Evolutionary conservation across 2,113 vertebrate genomes (phyloP), one percentile per base, ranked within the genome.

Genomic region (Brienomyrus longianalis): DNA sequence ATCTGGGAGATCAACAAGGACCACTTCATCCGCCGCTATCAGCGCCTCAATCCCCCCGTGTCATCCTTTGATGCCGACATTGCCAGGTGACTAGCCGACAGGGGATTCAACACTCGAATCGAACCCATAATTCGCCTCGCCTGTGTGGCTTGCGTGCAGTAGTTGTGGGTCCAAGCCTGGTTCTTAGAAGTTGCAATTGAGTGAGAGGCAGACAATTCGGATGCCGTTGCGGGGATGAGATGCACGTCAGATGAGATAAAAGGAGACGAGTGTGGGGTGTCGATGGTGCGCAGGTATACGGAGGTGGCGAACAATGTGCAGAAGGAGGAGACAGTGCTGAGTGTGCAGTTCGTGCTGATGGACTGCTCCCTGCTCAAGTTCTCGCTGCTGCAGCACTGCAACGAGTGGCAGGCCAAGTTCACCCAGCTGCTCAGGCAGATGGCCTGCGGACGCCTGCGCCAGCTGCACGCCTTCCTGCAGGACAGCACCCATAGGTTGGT

Each of bases 1-100:
- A 98, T 98, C 93, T 98, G 97, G 97, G 96, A 97, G 90, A 96
- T 96, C 70, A 97, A 97, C 93, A 98, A 98, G 90, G 97, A 97
- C 88, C 93, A 94, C 51, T 95, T 97, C 21, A 97, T 98, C 59
- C 94, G 94, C 45, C 95, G 96, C 80, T 98, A 98, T 90, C 94
- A 96, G 92, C 96, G 93, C 17, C 95, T 96, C 90, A 97, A 97
- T 91, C 95, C 95, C 0, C 94, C 97, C 0, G 97, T 97, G 45
- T 96, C 97, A 1, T 95, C 96, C 9, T 97, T 98, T 50, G 97
- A 97, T 56, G 95, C 96, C 0, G 97, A 98, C 91, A 97, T 98
- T 74, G 96, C 96, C 89, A 96, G 97, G 97, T 97, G 88, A 93
- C 21, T 23, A 47, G 27, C 35, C 87, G n/a, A 47, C 17, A 3